Evolutionary conservation across 2,113 vertebrate genomes (phyloP), one percentile per base, ranked within the genome.

Genomic region (Hydropotes inermis): DNA sequence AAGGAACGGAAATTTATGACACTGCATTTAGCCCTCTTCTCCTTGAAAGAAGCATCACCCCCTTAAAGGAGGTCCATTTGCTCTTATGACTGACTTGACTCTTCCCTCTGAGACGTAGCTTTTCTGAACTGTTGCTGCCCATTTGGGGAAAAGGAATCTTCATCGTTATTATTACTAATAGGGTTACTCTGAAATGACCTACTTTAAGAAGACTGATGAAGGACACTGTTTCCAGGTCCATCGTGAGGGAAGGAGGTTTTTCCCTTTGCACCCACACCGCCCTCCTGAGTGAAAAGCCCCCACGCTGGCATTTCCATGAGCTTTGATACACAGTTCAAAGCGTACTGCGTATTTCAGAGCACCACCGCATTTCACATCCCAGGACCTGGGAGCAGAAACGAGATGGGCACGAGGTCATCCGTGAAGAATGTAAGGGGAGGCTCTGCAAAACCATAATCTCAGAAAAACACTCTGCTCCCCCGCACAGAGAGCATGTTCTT

Each of bases 351-450:
- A 45, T 45, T 45, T 45, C 45, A 45, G 7, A 45, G 45, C 45
- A 36, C 60, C 45, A 27, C 19, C 4, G 1, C 3, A 28, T 43
- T 28, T 58, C 60, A 14, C 4, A 19, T 23, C 13, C 25, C 8
- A 10, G 45, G 50, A 16, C 27, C 67, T 0, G 2, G 2, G 17
- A 54, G 21, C 33, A 74, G 36, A 60, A 36, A 13, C 0, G 1
- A 58, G 43, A 74, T 33, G 14, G 8, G 6, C n/a, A 19, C 88
- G 11, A 7, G 27, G 11, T 47, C 39, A 23, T n/a, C 33, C 1
- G 1, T 9, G 33, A 39, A 88, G 27, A 9, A 10, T 21, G 16
- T 0, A 23, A 3, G 19, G 3, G 57, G 21, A 16, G 27, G 16
- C 3, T 10, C 27, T 3, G 8, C 5, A 25, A 76, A 55, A 52